A percentile compares a stretch with the other conserved stretches of the same genome.
phyloP scores from a whole-genome alignment of 2,113 vertebrate genomes.

The Tachycineta bicolor region DNA sequence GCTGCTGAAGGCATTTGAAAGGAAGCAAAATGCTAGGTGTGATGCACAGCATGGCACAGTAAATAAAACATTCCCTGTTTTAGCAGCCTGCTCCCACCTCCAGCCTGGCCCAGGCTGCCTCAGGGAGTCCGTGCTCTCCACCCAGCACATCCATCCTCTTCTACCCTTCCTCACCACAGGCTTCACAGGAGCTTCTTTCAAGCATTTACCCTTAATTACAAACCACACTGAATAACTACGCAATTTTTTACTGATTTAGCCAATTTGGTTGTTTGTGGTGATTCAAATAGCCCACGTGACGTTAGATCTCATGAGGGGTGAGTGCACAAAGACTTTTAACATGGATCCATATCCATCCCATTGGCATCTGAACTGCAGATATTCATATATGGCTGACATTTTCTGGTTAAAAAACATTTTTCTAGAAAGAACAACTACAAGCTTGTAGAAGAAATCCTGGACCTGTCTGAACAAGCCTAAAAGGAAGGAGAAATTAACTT shows the following conservation, averaged over 20 bases:
- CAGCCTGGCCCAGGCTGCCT: fast-evolving
- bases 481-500: background rate
- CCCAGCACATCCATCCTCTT: too few species aligned
- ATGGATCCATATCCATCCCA: background rate
- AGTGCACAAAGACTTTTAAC: background rate
- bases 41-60: background rate
- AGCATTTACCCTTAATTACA: background rate
- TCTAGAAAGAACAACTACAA: background rate
- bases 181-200: background rate
- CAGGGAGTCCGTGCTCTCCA: fast-evolving
- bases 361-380: background rate
- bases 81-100: background rate
- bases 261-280: background rate
- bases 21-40: background rate
- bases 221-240: background rate
- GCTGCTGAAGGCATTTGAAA: background rate
- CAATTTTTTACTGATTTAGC: background rate
- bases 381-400: background rate
- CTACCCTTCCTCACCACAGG: background rate
- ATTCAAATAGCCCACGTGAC: background rate
- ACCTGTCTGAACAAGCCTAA: background rate
- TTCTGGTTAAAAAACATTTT: background rate
- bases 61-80: background rate
- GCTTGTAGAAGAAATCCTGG: background rate
- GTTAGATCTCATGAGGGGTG: background rate